Percentiles rank a stretch among this genome's conserved stretches.
phyloP scores from a whole-genome alignment of 2,888 invertebrate species.

The Synergus itoensis region DNA sequence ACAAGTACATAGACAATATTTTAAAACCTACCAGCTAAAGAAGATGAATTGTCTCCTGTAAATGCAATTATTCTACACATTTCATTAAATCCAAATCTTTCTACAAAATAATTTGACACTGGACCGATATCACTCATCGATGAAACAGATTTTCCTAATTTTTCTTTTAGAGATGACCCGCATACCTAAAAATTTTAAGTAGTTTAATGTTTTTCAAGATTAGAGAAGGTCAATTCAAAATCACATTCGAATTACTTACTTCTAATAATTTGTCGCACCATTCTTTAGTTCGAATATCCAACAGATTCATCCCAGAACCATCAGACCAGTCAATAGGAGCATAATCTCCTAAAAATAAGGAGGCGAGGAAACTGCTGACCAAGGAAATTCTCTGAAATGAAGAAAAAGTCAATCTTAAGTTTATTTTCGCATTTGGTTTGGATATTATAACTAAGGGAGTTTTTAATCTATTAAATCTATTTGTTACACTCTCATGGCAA shows the following conservation, averaged over 20 bases:
- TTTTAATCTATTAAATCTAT: not conserved
- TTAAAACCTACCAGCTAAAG: constrained; percentile 83
- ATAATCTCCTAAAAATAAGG: constrained; percentile 91
- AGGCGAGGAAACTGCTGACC: constrained; percentile 95
- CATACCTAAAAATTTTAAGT: constrained; percentile 81
- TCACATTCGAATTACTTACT: constrained; percentile 74
- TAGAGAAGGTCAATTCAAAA: not conserved
- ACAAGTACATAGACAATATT: not conserved
- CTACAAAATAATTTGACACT: constrained; percentile 89
- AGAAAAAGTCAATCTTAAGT: not conserved
- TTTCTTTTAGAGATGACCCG: constrained; percentile 85
- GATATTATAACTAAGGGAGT: not conserved
- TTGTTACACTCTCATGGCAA: not conserved
- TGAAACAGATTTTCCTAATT: constrained; percentile 87
- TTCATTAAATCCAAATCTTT: constrained; percentile 90
- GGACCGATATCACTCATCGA: constrained; percentile 85
- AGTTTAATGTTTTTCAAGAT: not conserved
- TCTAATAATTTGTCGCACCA: constrained; percentile 89
- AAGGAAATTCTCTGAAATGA: constrained; percentile 88
- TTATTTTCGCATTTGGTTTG: not conserved
- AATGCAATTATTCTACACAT: constrained; percentile 92
- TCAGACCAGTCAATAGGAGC: constrained; percentile 96
- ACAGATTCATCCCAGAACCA: constrained; percentile 97
- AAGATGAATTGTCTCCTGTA: constrained; percentile 97
- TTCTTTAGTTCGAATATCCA: constrained; percentile 87